phyloP scores from a whole-genome alignment of 2,888 invertebrate species.

The Platerodrilus igneus region DNA sequence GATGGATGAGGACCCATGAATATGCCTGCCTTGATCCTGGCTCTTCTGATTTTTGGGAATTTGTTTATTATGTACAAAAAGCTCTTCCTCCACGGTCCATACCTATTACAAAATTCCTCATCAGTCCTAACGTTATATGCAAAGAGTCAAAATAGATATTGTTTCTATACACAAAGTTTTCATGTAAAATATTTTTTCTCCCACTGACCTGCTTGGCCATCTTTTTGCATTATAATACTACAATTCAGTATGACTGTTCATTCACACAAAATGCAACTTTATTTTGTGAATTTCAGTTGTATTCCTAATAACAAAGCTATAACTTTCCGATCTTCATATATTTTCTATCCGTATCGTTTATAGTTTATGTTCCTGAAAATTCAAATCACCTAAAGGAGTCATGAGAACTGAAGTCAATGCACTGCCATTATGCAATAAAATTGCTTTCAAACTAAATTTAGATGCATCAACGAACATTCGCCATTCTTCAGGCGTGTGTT shows the following conservation, averaged over 20 bases:
- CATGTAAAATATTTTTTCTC: constrained; percentile 2
- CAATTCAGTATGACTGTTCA: not conserved
- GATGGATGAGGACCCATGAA: constrained; percentile 19
- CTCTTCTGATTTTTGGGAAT: constrained; percentile 18
- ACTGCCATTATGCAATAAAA: constrained; percentile 6
- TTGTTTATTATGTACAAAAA: constrained; percentile 14
- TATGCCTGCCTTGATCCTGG: constrained; percentile 18
- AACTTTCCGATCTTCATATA: not conserved
- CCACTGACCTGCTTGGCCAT: not conserved
- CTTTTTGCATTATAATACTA: not conserved
- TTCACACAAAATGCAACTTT: not conserved
- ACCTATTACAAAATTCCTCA: constrained; percentile 15
- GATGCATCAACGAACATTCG: constrained; percentile 6
- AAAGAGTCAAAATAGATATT: constrained; percentile 2
- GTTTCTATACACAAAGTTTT: no score
- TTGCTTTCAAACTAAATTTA: constrained; percentile 2
- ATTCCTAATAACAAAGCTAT: not conserved
- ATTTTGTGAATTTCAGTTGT: no score
- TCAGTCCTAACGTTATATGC: constrained; percentile 12
- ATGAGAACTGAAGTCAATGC: constrained; percentile 1
- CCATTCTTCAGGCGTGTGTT: constrained; percentile 2
- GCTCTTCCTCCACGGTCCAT: constrained; percentile 10
- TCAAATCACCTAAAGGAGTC: not conserved
- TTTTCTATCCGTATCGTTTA: not conserved
- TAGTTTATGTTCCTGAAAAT: not conserved